These are phyloP conservation scores for Heteromyza rotundicornis DNA, from an alignment of 2,888 invertebrate species.

Conservation along the genomic window DNA sequence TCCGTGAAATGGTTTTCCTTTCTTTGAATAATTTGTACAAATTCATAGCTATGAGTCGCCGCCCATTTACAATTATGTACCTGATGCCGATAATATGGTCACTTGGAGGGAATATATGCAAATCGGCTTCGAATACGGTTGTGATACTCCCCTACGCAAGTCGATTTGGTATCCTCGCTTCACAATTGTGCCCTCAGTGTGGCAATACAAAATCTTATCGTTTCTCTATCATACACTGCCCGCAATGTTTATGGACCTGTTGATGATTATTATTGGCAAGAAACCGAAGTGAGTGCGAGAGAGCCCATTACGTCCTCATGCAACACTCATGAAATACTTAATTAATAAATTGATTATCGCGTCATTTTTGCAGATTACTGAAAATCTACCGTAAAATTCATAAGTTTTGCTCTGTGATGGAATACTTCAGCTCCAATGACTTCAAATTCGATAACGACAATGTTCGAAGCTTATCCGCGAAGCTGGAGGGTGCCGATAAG, in stretches of 20 bases:
- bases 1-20: background rate
- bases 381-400: slow-evolving; percentile 83
- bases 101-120: slow-evolving; percentile 78
- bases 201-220: slow-evolving; percentile 64
- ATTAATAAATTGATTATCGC: no score
- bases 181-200: slow-evolving; percentile 64
- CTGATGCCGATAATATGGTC: slow-evolving; percentile 80
- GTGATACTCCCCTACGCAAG: slow-evolving; percentile 68
- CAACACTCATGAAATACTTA: no score
- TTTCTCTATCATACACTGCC: slow-evolving; percentile 72
- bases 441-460: slow-evolving; percentile 77
- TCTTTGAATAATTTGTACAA: background rate
- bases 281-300: slow-evolving; percentile 58
- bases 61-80: slow-evolving; percentile 80
- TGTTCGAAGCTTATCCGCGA: slow-evolving; percentile 62
- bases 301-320: background rate
- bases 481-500: slow-evolving; percentile 61
- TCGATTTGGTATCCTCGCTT: slow-evolving; percentile 75
- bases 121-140: slow-evolving; percentile 62
- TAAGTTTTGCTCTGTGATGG: slow-evolving; percentile 78
- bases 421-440: slow-evolving; percentile 78
- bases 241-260: slow-evolving; percentile 69
- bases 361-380: slow-evolving; percentile 71
- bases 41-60: slow-evolving; percentile 48
- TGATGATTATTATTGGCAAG: slow-evolving; percentile 54